Evolutionary conservation across 2,113 vertebrate species (phyloP).

Genomic region (Triplophysa dalaica): DNA sequence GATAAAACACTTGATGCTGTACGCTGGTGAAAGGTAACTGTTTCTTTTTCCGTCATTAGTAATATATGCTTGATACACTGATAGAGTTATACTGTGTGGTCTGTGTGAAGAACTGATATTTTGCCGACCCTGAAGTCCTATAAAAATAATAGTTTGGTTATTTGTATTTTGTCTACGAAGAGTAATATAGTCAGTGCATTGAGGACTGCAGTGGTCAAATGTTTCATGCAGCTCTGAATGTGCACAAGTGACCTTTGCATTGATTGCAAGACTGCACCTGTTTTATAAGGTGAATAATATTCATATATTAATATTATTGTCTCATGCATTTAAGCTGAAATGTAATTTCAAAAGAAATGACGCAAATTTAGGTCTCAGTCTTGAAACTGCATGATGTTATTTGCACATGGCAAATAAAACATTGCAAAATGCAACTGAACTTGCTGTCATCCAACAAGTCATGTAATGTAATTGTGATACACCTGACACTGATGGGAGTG

Average conservation of each 20-base stretch:
- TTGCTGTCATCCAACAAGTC: neutral
- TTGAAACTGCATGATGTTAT: neutral
- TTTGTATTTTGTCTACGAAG: neutral
- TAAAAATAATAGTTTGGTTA: too few species aligned
- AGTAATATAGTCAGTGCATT: neutral
- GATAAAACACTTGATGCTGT: conserved; percentile 29
- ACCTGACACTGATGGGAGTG: neutral
- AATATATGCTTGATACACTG: neutral
- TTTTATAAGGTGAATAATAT: neutral
- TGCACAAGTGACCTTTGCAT: conserved; percentile 6
- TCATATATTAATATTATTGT: too few species aligned
- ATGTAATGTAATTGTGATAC: neutral
- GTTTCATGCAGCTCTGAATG: neutral
- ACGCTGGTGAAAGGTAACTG: conserved; percentile 14
- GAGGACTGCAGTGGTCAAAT: neutral
- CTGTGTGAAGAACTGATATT: neutral
- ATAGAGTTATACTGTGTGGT: neutral
- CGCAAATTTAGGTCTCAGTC: too few species aligned
- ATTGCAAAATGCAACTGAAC: too few species aligned
- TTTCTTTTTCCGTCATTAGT: neutral
- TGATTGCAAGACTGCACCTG: neutral
- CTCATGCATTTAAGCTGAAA: neutral
- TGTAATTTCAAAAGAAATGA: too few species aligned
- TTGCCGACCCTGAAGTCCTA: neutral
- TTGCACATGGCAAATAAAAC: neutral